A percentile compares a stretch with the other conserved stretches of the same genome.
These are phyloP conservation scores for Argyresthia goedartella DNA, from an alignment of 2,888 invertebrate species.

Conservation along the genomic window DNA sequence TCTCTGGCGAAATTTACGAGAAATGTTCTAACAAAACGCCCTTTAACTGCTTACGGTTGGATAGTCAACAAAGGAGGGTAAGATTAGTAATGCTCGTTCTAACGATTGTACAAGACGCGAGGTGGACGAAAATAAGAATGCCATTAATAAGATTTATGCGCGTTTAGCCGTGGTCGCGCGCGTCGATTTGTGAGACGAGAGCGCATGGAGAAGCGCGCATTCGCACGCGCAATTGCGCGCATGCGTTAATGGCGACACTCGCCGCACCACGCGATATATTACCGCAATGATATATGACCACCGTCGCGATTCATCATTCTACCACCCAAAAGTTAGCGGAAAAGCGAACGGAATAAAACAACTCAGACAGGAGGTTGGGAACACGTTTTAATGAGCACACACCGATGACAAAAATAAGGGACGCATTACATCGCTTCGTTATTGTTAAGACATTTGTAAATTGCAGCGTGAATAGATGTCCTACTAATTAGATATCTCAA, in stretches of 20 bases:
- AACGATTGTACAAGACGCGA: slow-evolving; percentile 52
- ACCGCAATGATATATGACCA: slow-evolving; percentile 65
- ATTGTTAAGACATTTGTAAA: slow-evolving; percentile 65
- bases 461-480: slow-evolving; percentile 15
- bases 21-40: slow-evolving; percentile 6
- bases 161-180: slow-evolving; percentile 52
- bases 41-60: slow-evolving; percentile 9
- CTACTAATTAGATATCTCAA: slow-evolving; percentile 2
- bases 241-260: slow-evolving; percentile 70
- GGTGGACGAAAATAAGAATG: slow-evolving; percentile 58
- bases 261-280: slow-evolving; percentile 62
- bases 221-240: slow-evolving; percentile 54
- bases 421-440: slow-evolving; percentile 50
- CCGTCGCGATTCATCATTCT: slow-evolving; percentile 63
- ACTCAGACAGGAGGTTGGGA: slow-evolving; percentile 36
- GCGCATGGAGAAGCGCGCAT: slow-evolving; percentile 20
- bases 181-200: slow-evolving; percentile 58
- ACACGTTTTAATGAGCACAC: slow-evolving; percentile 61
- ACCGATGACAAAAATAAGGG: slow-evolving; percentile 67
- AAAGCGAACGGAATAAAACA: slow-evolving; percentile 54
- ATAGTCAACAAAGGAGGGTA: slow-evolving; percentile 31
- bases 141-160: slow-evolving; percentile 64
- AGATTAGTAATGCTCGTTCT: slow-evolving; percentile 29
- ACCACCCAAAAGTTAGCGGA: slow-evolving; percentile 70
- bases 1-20: slow-evolving; percentile 18